Conservation (phyloP, 1,140 invertebrate genomes). For the Plectrocnemia conspersa region DNA sequence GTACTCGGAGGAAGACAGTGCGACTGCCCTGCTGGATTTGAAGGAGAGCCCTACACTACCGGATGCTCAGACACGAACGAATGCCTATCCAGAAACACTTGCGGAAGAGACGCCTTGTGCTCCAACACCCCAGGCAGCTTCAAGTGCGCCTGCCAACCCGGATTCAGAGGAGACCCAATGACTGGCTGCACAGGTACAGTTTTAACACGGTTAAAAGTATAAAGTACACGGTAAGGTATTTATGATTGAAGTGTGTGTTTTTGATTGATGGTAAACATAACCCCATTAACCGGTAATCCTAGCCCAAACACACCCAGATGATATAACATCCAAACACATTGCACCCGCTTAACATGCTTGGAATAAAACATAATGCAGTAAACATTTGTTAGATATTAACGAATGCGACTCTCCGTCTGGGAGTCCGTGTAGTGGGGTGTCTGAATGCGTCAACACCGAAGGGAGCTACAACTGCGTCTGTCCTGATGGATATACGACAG, state of each 20-base stretch:
- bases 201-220: background rate
- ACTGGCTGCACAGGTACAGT: slow-evolving; percentile 62
- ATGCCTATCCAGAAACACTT: slow-evolving; percentile 46
- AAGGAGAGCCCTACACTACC: slow-evolving; percentile 63
- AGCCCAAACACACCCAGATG: slow-evolving; percentile 10
- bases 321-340: too few relatives aligned
- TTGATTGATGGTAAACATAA: slow-evolving; percentile 9
- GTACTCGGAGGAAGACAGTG: slow-evolving; percentile 73
- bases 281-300: slow-evolving; percentile 12
- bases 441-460: slow-evolving; percentile 68
- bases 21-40: slow-evolving; percentile 74
- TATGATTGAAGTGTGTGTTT: background rate
- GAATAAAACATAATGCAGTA: slow-evolving; percentile 35
- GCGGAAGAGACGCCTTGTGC: slow-evolving; percentile 69
- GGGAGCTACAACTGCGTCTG: slow-evolving; percentile 73
- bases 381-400: slow-evolving; percentile 36
- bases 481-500: slow-evolving; percentile 55
- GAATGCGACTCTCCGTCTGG: slow-evolving; percentile 37
- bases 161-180: slow-evolving; percentile 70
- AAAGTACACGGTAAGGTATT: slow-evolving; percentile 17
- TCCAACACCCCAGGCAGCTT: slow-evolving; percentile 68
- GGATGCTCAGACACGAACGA: slow-evolving; percentile 51
- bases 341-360: slow-evolving; percentile 29
- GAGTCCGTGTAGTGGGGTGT: slow-evolving; percentile 64
- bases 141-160: slow-evolving; percentile 70